These are phyloP conservation scores for Physeter macrocephalus DNA, from an alignment of 2,113 vertebrate genomes.

Conservation along the genomic window DNA sequence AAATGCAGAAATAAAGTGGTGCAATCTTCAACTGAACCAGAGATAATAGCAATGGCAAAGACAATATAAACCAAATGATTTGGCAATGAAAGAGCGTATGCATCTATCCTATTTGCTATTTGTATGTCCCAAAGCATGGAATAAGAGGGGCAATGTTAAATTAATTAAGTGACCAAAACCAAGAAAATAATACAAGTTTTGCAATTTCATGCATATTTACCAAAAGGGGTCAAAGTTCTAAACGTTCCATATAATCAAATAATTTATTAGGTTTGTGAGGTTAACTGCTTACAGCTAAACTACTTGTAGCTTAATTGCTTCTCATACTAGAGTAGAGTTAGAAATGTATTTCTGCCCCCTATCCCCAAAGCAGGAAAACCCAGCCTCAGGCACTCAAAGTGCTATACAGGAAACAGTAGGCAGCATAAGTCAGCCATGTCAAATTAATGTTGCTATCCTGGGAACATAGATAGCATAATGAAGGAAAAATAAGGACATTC, in stretches of 20 bases:
- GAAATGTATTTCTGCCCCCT: constrained; percentile 72
- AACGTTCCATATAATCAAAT: constrained; percentile 76
- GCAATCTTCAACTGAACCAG: neutral
- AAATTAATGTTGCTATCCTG: constrained; percentile 90
- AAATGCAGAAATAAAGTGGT: constrained; percentile 28
- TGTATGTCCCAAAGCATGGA: neutral
- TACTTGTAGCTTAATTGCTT: constrained; percentile 86
- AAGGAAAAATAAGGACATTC: constrained; percentile 88
- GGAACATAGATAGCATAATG: constrained; percentile 91
- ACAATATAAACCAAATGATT: neutral
- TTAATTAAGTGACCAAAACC: constrained; percentile 29
- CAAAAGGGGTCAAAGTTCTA: constrained; percentile 59
- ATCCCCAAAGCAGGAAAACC: constrained; percentile 76
- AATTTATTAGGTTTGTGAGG: constrained; percentile 82
- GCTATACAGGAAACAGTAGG: constrained; percentile 79
- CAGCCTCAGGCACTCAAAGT: constrained; percentile 79
- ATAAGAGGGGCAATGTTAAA: constrained; percentile 1
- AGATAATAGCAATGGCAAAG: neutral
- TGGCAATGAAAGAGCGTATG: neutral
- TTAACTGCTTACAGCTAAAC: constrained; percentile 78
- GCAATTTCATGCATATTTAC: constrained; percentile 69
- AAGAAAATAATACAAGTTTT: constrained; percentile 28
- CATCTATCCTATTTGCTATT: neutral
- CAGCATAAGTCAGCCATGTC: constrained; percentile 90
- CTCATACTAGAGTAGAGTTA: constrained; percentile 73